Evolutionary conservation across 2,888 invertebrate genomes (phyloP), one percentile per base, ranked within the genome.

Genomic region (Macrosoma leucophasiata): DNA sequence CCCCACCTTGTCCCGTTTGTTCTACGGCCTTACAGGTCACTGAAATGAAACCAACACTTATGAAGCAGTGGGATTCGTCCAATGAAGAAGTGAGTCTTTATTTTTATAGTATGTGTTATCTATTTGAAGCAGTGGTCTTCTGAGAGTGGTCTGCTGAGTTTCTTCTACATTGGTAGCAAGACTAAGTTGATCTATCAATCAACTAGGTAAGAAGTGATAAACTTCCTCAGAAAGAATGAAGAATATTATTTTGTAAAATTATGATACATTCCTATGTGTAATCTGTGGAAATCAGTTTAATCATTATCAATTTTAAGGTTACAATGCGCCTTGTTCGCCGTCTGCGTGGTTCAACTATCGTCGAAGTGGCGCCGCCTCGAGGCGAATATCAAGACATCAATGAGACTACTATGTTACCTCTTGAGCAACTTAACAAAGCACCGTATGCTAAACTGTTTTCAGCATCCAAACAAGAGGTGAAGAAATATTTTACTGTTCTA

Each of bases 1-100:
- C 91, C 84, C 84, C 82, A 4, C 84, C 82, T 0, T 98, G 98
- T 70, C 98, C 98, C 0, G 97, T 98, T 44, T 98, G 98, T 71
- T 91, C 91, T 51, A 94, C 95, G 55, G 87, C 91, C 1, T 84
- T 98, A 29, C 88, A 91, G 42, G 91, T 90, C 39, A 82, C 88
- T 19, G 95, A 97, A 60, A 87, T 98, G 50, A 96, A 94, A 41
- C 78, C 86, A 90, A 95, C 81, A 0, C 56, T 62, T 31, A 64
- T 72, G 53, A 53, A 79, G 45, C 78, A 77, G 40, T 82, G 82
- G 82, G 67, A 62, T 2, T 43, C 70, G 1, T 68, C 76, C 9
- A 49, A 62, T 40, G 78, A 79, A 12, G 76, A 79, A 65, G 84
- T 82, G 41, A 28, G 35, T 21, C 20, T 20, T 8, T 22, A n/a